Percentiles rank a stretch among this genome's conserved stretches.
phyloP scores from a whole-genome alignment of 2,888 invertebrate species.

The Tiliacea citrago region DNA sequence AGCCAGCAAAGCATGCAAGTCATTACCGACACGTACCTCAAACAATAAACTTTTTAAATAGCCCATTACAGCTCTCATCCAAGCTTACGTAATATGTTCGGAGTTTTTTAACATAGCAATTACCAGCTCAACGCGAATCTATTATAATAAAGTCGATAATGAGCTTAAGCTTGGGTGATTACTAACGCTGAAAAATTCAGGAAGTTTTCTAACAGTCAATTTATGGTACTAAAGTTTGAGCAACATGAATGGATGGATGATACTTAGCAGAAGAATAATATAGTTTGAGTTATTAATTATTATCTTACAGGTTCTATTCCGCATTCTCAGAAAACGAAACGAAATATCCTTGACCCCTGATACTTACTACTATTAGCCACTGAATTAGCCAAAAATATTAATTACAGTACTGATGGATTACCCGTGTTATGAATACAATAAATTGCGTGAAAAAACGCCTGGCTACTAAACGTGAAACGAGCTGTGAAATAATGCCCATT shows the following conservation, averaged over 20 bases:
- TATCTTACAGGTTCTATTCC: background rate
- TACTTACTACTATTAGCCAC: too few relatives aligned
- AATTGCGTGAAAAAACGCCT: slow-evolving; percentile 44
- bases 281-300: too few relatives aligned
- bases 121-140: slow-evolving; percentile 47
- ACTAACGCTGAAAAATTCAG: slow-evolving; percentile 17
- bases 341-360: too few relatives aligned
- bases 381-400: slow-evolving; percentile 1
- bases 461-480: slow-evolving; percentile 18
- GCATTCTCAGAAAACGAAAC: slow-evolving; percentile 7
- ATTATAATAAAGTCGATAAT: slow-evolving; percentile 44
- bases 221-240: background rate
- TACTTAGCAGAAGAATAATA: background rate
- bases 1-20: slow-evolving; percentile 62
- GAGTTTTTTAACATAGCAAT: slow-evolving; percentile 58
- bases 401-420: slow-evolving; percentile 35
- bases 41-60: slow-evolving; percentile 65
- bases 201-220: slow-evolving; percentile 6
- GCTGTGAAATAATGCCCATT: slow-evolving; percentile 42
- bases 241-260: background rate
- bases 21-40: slow-evolving; percentile 59
- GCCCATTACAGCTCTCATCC: slow-evolving; percentile 58
- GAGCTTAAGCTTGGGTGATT: slow-evolving; percentile 35
- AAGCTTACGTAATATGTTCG: slow-evolving; percentile 49
- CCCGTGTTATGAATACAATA: slow-evolving; percentile 19